phyloP scores from a whole-genome alignment of 2,113 vertebrate species.

The Sebastes fasciatus region DNA sequence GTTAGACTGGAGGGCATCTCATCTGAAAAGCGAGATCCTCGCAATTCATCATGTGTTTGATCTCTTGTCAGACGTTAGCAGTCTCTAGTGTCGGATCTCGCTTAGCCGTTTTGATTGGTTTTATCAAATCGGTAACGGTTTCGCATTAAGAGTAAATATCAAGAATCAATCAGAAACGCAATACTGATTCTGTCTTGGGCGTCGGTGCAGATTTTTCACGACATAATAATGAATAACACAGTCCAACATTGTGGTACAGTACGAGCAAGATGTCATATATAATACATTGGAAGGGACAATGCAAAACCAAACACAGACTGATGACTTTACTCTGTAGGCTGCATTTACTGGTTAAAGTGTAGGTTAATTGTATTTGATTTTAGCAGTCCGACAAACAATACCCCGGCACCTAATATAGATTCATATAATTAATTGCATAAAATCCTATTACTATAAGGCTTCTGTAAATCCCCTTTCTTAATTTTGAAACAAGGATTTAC shows the following conservation, averaged over 20 bases:
- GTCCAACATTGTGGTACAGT: not conserved
- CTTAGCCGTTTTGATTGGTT: conserved; percentile 27
- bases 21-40: conserved; percentile 58
- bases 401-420: not conserved
- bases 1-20: conserved; percentile 61
- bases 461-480: not conserved
- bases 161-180: conserved; percentile 27
- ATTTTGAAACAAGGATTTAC: conserved; percentile 31
- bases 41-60: conserved; percentile 75
- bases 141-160: conserved; percentile 3
- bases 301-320: not conserved
- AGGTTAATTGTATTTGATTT: conserved; percentile 18
- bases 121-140: conserved; percentile 15
- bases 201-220: not conserved
- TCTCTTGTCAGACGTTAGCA: conserved; percentile 58
- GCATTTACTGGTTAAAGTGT: not conserved
- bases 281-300: conserved; percentile 6
- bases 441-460: not conserved
- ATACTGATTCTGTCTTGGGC: not conserved
- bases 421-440: conserved; percentile 5
- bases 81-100: conserved; percentile 41
- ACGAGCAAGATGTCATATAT: not conserved
- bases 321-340: not conserved
- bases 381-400: conserved; percentile 5
- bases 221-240: not conserved